Evolutionary conservation across 2,888 invertebrate genomes (phyloP).

Genomic region (Limnephilus marmoratus): DNA sequence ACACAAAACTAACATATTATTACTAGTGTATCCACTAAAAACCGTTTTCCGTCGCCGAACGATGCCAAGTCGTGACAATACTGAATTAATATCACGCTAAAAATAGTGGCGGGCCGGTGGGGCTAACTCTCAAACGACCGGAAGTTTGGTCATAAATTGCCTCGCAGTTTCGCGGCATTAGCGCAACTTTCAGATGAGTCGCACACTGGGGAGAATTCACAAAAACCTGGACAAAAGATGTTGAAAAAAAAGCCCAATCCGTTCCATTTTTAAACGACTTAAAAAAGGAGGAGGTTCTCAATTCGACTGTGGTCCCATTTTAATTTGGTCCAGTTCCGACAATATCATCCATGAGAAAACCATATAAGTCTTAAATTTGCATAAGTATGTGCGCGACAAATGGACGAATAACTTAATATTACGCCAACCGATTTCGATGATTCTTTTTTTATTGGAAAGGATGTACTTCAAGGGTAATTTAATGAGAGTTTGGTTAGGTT

Average conservation of each 20-base stretch:
- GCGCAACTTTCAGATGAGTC: neutral
- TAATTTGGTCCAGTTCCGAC: too few relatives aligned
- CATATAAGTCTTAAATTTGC: too few relatives aligned
- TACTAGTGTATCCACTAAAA: neutral
- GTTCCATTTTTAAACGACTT: too few relatives aligned
- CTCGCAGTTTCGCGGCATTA: neutral
- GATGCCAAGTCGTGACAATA: neutral
- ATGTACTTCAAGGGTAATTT: too few relatives aligned
- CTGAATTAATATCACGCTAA: neutral
- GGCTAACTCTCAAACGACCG: neutral
- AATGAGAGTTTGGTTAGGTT: too few relatives aligned
- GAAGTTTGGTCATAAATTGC: constrained; percentile 2
- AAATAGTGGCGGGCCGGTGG: neutral
- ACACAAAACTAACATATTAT: neutral
- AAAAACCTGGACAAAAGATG: neutral
- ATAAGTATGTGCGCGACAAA: too few relatives aligned
- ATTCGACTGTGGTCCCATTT: too few relatives aligned
- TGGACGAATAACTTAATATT: too few relatives aligned
- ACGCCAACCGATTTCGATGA: too few relatives aligned
- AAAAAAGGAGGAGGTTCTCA: too few relatives aligned
- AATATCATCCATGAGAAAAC: too few relatives aligned
- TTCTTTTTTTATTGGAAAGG: too few relatives aligned
- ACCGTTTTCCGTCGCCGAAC: neutral
- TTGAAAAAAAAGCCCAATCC: neutral
- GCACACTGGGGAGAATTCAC: neutral